These are phyloP conservation scores for Typhlichthys subterraneus DNA, from an alignment of 2,797 vertebrate species.

Conservation along the genomic window DNA sequence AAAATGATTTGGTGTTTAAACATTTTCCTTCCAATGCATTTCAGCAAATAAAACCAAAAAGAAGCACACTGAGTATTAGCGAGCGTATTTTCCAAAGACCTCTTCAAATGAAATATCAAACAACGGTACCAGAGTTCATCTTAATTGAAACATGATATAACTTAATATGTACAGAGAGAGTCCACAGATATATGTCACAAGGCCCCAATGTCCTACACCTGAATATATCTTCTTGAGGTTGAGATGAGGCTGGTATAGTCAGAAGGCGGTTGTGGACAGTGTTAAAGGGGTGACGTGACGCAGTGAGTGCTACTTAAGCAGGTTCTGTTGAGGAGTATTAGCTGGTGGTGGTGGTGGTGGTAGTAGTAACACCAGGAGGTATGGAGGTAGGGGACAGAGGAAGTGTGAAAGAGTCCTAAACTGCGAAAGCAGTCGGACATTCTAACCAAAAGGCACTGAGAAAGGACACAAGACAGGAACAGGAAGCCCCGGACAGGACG, in stretches of 20 bases:
- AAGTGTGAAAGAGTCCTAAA: constrained; percentile 66
- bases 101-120: constrained; percentile 59
- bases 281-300: constrained; percentile 67
- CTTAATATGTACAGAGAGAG: constrained; percentile 67
- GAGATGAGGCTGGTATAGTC: constrained; percentile 48
- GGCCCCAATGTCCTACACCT: constrained; percentile 55
- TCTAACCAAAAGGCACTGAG: constrained; percentile 81
- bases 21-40: constrained; percentile 40
- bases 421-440: constrained; percentile 61
- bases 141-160: constrained; percentile 56
- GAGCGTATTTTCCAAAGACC: constrained; percentile 34
- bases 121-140: constrained; percentile 56
- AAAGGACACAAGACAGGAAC: constrained; percentile 70
- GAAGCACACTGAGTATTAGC: constrained; percentile 38
- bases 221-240: constrained; percentile 60
- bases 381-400: constrained; percentile 61
- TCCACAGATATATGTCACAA: constrained; percentile 44
- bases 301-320: constrained; percentile 68
- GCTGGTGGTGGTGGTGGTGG: constrained; percentile 37
- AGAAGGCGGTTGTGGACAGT: constrained; percentile 38
- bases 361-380: constrained; percentile 60
- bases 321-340: constrained; percentile 68
- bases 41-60: constrained; percentile 54
- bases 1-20: constrained; percentile 25
- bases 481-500: constrained; percentile 60